These are phyloP conservation scores for Lordiphosa mommai DNA, from an alignment of 1,140 invertebrate genomes.

Conservation along the genomic window DNA sequence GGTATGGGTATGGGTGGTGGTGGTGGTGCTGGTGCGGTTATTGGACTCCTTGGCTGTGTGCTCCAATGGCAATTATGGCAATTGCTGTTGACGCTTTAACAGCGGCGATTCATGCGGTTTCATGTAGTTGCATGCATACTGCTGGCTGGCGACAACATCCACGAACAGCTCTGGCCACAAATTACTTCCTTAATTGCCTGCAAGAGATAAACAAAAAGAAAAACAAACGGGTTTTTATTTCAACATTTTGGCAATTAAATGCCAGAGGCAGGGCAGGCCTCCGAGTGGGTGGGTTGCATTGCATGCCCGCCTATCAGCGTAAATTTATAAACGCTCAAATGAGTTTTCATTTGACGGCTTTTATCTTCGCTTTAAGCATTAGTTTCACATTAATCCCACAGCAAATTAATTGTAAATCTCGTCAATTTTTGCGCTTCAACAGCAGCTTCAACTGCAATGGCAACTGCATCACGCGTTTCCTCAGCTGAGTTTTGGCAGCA, in stretches of 20 bases:
- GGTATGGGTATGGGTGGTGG: slow-evolving; percentile 5
- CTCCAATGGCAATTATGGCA: slow-evolving; percentile 74
- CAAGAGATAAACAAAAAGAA: slow-evolving; percentile 43
- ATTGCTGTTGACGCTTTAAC: slow-evolving; percentile 74
- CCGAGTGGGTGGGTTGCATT: slow-evolving; percentile 27
- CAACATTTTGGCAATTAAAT: slow-evolving; percentile 34
- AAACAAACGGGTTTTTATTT: slow-evolving; percentile 30
- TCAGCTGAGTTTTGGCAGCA: slow-evolving; percentile 47
- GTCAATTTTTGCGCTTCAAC: slow-evolving; percentile 40
- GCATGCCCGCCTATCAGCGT: not conserved
- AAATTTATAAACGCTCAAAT: slow-evolving; percentile 42
- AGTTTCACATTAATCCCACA: slow-evolving; percentile 59
- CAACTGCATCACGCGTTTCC: slow-evolving; percentile 50
- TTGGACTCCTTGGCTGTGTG: slow-evolving; percentile 56
- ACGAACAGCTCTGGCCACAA: slow-evolving; percentile 43
- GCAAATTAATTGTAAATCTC: slow-evolving; percentile 68
- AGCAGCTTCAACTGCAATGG: slow-evolving; percentile 7
- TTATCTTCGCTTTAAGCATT: slow-evolving; percentile 60
- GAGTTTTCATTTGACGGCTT: slow-evolving; percentile 40
- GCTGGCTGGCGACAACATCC: slow-evolving; percentile 34
- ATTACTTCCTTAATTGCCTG: slow-evolving; percentile 77
- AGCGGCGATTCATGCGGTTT: slow-evolving; percentile 63
- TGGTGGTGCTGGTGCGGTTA: slow-evolving; percentile 45
- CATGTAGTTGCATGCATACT: slow-evolving; percentile 63
- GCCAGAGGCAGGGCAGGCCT: not conserved